Evolutionary conservation across 2,113 vertebrate genomes (phyloP).

Genomic region (Forbesichthys papilliferus): DNA sequence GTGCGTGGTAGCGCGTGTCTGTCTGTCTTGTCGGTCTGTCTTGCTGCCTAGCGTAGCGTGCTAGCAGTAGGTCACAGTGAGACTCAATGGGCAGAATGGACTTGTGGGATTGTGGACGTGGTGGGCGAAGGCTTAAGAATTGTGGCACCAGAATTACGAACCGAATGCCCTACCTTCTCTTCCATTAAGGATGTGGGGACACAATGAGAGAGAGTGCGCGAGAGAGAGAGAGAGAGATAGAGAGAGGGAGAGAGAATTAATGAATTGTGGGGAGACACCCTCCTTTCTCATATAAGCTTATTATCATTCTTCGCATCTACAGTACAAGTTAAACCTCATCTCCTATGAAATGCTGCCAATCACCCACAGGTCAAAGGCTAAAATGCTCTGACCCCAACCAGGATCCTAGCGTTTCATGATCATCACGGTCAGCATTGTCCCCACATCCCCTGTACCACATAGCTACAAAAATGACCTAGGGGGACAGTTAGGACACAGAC

Average conservation of each 20-base stretch:
- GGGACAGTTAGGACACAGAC: slow-evolving; percentile 46
- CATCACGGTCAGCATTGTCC: slow-evolving; percentile 25
- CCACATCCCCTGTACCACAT: slow-evolving; percentile 20
- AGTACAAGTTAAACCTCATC: slow-evolving; percentile 8
- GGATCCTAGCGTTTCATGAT: slow-evolving; percentile 30
- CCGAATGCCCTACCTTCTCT: too few relatives aligned
- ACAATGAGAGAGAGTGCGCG: slow-evolving; percentile 1
- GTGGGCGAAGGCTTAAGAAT: too few relatives aligned
- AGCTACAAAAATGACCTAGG: slow-evolving; percentile 41
- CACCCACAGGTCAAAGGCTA: slow-evolving; percentile 26
- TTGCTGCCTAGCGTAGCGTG: slow-evolving; percentile 34
- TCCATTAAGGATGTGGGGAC: neutral
- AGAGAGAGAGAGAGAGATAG: slow-evolving; percentile 1
- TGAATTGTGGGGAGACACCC: neutral
- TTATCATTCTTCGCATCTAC: neutral
- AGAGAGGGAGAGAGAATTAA: slow-evolving; percentile 10
- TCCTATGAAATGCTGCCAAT: slow-evolving; percentile 32
- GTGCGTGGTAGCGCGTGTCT: slow-evolving; percentile 55
- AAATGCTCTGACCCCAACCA: slow-evolving; percentile 42
- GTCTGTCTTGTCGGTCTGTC: slow-evolving; percentile 41
- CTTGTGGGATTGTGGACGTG: slow-evolving; percentile 3
- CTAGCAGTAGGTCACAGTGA: slow-evolving; percentile 73
- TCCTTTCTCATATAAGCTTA: slow-evolving; percentile 1
- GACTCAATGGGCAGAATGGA: slow-evolving; percentile 61
- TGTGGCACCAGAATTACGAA: too few relatives aligned